These are phyloP conservation scores for Microplitis demolitor DNA, from an alignment of 1,140 invertebrate species.

Conservation along the genomic window DNA sequence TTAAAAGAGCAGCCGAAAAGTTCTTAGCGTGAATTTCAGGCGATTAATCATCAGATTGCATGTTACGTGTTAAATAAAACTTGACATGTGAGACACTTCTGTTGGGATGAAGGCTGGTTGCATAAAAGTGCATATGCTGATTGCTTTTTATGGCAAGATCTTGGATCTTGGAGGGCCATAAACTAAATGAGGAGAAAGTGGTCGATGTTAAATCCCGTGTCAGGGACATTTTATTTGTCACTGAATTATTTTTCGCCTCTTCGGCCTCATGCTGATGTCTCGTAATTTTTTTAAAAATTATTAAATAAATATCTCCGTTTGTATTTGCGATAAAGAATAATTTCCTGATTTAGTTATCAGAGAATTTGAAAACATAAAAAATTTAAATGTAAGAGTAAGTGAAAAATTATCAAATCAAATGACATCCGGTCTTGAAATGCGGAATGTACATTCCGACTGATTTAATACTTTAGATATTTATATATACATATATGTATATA, in stretches of 20 bases:
- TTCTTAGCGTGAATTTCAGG: not conserved
- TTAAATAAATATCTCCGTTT: too few species aligned
- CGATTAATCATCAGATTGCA: too few species aligned
- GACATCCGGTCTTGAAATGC: not conserved
- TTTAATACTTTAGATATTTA: too few species aligned
- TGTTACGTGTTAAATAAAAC: not conserved
- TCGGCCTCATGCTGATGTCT: too few species aligned
- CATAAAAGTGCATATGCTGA: not conserved
- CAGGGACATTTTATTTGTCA: constrained; percentile 20
- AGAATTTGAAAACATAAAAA: not conserved
- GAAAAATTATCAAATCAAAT: too few species aligned
- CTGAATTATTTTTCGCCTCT: not conserved
- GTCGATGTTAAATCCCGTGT: not conserved
- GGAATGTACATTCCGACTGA: not conserved
- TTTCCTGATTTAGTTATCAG: not conserved
- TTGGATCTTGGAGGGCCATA: not conserved
- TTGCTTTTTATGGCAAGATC: not conserved
- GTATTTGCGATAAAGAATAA: not conserved
- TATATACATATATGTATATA: too few species aligned
- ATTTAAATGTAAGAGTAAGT: not conserved
- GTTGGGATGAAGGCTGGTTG: too few species aligned
- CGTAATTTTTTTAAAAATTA: too few species aligned
- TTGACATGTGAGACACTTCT: too few species aligned
- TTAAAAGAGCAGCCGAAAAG: too few species aligned
- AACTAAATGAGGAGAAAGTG: constrained; percentile 10